Base-by-base conservation (phyloP, 2,797 vertebrate genomes). In the Hozukius guyotensis region DNA sequence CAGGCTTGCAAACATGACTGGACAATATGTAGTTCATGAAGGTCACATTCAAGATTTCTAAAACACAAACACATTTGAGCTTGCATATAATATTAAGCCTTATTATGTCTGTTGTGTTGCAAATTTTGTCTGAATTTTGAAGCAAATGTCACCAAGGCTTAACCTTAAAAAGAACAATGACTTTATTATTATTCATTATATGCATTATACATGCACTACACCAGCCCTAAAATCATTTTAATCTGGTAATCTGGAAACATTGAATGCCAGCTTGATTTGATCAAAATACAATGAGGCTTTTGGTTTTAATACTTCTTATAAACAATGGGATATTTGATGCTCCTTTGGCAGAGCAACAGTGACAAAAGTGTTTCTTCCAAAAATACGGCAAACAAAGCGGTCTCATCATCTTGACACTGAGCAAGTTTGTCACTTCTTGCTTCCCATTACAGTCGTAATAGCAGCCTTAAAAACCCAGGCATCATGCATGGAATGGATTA, bases 381-480 rank as follows among this genome's bases (percentile, higher is more conserved):
- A 74, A 77, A 66, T 25, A 22, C 36, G 12, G 20, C 34, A 73
- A 82, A 75, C 61, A 49, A 76, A 83, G 38, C 27, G 6, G 20
- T 67, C 25, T 61, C 27, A 46, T 25, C 53, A 36, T 78, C 31
- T 71, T 87, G 73, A 82, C 62, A n/a, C 82, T 85, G 38, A 91
- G 57, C 42, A 31, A 60, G 78, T 91, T 86, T 88, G 84, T 88
- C 89, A 88, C 60, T 84, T 84, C 61, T 80, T 81, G 63, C 84
- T 84, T 24, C 61, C 49, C 62, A 24, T 77, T 81, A 61, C 52
- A 69, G 75, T 57, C 52, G 22, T 36, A 77, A 87, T 5, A 81
- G 75, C 73, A 65, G 72, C 67, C 62, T 77, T 75, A 66, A 46
- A 82, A 86, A 70, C 63, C n/a, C 83, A 69, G 67, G 75, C 80